Base-by-base conservation (phyloP, 1,140 invertebrate genomes). In the Ceratoteleas bidentatus region DNA sequence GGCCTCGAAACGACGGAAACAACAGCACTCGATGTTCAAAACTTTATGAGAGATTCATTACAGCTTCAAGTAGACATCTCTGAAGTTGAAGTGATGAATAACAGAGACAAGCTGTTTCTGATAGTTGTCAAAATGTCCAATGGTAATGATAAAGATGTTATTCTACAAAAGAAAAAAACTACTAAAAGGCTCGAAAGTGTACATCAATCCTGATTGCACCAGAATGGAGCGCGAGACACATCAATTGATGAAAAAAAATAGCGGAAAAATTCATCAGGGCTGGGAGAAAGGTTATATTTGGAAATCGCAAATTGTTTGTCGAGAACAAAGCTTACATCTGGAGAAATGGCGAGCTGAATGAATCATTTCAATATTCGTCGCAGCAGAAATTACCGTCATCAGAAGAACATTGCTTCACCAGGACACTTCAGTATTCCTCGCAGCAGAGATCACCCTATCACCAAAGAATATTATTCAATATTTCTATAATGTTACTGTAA, bases 171-270 rank as follows among this genome's bases (percentile, higher is more conserved):
- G n/a, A 1, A 62, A 49, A 16, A 33, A 50, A 50, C 1, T 2
- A 11, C 33, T 62, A 15, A 62, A 50, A 15, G 60, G 60, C 36
- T 14, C 43, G 13, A 62, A 62, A 36, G 36, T 50, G 8, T 62
- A 34, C 13, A 50, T 62, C 3, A 50, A 62, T 16, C 24, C 45
- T 14, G 60, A 62, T 14, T 11, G 60, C 5, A 62, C 60, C 16
- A 62, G 45, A 13, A 3, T 50, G 9, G 45, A 47, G n/a, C 7
- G 43, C 4, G 43, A 47, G 10, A 38, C 6, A 6, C 36, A 38
- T 10, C 10, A 6, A 6, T 38, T 38, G 10, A 38, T 38, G 43
- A n/a, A 47, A 47, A n/a, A 47, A 47, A 47, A n/a, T n/a, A 7
- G 43, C 43, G n/a, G 43, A 47, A 7, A 47, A 47, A 4, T 13